Conservation (phyloP, 2,113 vertebrate species). For the Cynopterus brachyotis region DNA sequence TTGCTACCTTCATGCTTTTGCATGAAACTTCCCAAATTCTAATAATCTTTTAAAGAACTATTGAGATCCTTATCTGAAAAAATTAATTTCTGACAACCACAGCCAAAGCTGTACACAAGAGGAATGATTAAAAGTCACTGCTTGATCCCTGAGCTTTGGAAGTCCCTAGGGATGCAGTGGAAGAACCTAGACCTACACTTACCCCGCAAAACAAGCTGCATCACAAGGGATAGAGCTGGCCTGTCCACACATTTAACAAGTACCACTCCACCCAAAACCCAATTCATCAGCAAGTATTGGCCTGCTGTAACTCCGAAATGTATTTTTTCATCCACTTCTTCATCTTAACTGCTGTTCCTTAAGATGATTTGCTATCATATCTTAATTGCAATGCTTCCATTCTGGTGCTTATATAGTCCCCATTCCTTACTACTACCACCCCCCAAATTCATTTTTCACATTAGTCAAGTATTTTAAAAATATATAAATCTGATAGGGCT, state of each 20-base stretch:
- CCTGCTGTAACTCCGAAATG: background rate
- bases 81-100: background rate
- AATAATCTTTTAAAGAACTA: background rate
- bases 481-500: background rate
- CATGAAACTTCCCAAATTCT: background rate
- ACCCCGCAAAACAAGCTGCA: background rate
- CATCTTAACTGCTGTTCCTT: background rate
- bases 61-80: background rate
- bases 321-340: background rate
- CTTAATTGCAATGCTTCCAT: background rate
- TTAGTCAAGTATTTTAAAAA: background rate
- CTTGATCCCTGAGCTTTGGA: background rate
- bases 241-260: background rate
- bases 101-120: background rate
- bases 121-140: background rate
- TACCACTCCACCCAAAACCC: background rate
- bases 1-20: background rate
- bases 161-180: too few relatives aligned
- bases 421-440: background rate
- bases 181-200: background rate
- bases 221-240: background rate
- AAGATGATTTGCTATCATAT: background rate
- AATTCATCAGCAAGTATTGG: background rate
- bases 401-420: background rate
- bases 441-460: background rate